Conservation (phyloP, 37 sponge, comb jelly and placozoan genomes). For the Spongilla lacustris region DNA sequence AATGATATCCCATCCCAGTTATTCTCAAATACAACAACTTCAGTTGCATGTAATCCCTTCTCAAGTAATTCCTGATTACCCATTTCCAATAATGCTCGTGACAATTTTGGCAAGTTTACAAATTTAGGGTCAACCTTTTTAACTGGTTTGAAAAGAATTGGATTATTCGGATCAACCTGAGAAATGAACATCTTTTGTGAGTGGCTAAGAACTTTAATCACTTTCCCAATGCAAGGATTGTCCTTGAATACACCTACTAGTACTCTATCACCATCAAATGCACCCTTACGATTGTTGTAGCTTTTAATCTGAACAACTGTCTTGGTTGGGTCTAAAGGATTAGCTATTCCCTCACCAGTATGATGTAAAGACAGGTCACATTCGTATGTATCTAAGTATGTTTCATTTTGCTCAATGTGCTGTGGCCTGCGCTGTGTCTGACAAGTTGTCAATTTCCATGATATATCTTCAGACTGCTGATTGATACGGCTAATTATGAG, state of each 20-base stretch:
- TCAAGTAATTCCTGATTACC: not conserved
- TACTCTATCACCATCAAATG: slow-evolving; percentile 50
- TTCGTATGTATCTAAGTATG: too few species aligned
- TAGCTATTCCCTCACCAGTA: slow-evolving; percentile 2
- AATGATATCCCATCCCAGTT: not conserved
- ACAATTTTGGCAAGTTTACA: slow-evolving; percentile 48
- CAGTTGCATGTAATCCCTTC: not conserved
- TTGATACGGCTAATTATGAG: too few species aligned
- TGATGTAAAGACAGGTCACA: not conserved
- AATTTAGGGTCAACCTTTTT: slow-evolving; percentile 44
- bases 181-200: slow-evolving; percentile 33
- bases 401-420: too few species aligned
- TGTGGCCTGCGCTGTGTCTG: too few species aligned
- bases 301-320: slow-evolving; percentile 14
- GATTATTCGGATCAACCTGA: slow-evolving; percentile 37
- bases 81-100: slow-evolving; percentile 10
- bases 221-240: slow-evolving; percentile 2
- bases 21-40: slow-evolving; percentile 24
- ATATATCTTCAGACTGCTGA: too few species aligned
- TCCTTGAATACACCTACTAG: not conserved
- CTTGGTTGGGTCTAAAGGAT: slow-evolving; percentile 27
- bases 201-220: slow-evolving; percentile 14
- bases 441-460: too few species aligned
- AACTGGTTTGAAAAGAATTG: slow-evolving; percentile 50
- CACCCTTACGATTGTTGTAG: slow-evolving; percentile 17